Base-by-base conservation (phyloP, 2,888 invertebrate genomes). In the Melipona bicolor region DNA sequence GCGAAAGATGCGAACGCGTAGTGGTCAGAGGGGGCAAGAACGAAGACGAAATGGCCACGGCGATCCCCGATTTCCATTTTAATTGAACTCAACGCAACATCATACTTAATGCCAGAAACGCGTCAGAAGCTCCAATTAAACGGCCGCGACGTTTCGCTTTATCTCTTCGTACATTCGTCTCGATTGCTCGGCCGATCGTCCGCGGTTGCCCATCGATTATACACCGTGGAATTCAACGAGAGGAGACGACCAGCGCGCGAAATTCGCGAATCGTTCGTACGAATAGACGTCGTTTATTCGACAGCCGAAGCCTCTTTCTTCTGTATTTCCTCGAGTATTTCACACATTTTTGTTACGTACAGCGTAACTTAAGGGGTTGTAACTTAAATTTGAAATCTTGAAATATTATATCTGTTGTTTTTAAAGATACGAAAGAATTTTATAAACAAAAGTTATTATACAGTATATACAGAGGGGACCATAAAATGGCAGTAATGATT, bases 51-150 rank as follows among this genome's bases (percentile, higher is more conserved):
- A 52, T 21, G 76, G 83, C 88, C 43, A 43, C 43, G 43, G 11
- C 43, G 43, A 91, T 91, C 89, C 91, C 89, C 92, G 92, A 94
- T 94, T 94, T 94, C 93, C 94, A 94, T 93, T 94, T 94, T 94
- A 94, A 94, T 94, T 94, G 93, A 94, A 94, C 93, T 93, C 93
- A 92, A 93, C 91, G 92, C 91, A 92, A 94, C 93, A 93, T 93
- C 93, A 93, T 93, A 94, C 93, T 94, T 94, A 93, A 94, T 92
- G 92, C 93, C 92, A 93, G 92, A 91, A 92, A 92, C 91, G 91
- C 92, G 91, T 91, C 92, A 89, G 90, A 90, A 92, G 91, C 91
- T 92, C 92, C 91, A 94, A 93, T 94, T 93, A 93, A 94, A 94
- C 90, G 90, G 89, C 91, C 89, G 89, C 90, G 90, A 89, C 90